These are phyloP conservation scores for Cladorhizidae sp. DNA, from an alignment of 37 sponge, comb jelly and placozoan species.

Conservation along the genomic window DNA sequence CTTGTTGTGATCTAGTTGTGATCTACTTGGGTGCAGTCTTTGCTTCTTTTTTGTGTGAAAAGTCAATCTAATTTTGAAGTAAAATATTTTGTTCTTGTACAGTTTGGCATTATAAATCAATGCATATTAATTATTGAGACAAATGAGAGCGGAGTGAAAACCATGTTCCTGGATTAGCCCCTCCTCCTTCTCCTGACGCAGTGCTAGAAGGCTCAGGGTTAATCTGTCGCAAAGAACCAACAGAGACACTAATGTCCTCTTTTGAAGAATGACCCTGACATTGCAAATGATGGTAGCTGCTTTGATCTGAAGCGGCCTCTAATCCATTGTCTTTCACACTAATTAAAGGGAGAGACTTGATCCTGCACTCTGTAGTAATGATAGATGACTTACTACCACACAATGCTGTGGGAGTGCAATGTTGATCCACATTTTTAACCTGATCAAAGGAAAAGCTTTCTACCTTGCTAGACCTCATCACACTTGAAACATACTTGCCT, in stretches of 20 bases:
- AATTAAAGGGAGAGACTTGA: not conserved
- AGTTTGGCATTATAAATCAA: too few species aligned
- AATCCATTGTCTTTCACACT: not conserved
- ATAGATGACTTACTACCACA: not conserved
- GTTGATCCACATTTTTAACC: too few species aligned
- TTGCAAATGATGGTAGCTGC: not conserved
- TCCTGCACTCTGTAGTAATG: not conserved
- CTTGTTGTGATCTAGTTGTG: too few species aligned
- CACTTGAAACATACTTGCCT: too few species aligned
- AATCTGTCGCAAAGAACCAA: not conserved
- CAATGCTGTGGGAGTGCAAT: too few species aligned
- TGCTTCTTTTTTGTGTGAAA: too few species aligned
- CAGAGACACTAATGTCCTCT: too few species aligned
- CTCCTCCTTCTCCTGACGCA: not conserved
- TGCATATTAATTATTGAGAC: not conserved
- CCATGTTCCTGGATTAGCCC: conserved; percentile 1
- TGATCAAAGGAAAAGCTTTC: too few species aligned
- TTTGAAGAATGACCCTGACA: not conserved
- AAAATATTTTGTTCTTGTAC: too few species aligned
- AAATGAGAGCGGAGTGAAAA: conserved; percentile 38
- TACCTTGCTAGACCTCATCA: too few species aligned
- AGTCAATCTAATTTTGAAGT: too few species aligned
- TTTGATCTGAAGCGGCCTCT: not conserved
- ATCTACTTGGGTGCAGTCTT: too few species aligned
- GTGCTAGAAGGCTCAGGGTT: not conserved